phyloP scores from a whole-genome alignment of 1,140 invertebrate species.

The Drosophila ambigua region DNA sequence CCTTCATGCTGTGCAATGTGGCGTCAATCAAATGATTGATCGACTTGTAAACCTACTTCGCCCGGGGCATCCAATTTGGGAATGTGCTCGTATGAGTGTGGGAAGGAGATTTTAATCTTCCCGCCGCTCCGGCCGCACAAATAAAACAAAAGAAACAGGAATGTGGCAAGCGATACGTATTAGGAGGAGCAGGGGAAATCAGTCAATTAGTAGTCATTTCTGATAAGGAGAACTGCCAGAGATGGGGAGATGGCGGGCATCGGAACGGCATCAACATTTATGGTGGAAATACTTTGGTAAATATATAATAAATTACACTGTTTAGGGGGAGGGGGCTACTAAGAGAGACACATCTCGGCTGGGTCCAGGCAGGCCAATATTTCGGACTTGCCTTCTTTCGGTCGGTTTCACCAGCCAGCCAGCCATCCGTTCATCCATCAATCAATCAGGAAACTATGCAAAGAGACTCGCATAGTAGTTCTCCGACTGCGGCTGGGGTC shows the following conservation, averaged over 20 bases:
- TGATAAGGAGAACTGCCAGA: slow-evolving; percentile 40
- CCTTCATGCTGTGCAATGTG: slow-evolving; percentile 52
- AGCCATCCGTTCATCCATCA: slow-evolving; percentile 43
- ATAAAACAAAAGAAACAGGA: slow-evolving; percentile 72
- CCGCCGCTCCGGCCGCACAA: slow-evolving; percentile 51
- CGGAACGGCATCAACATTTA: slow-evolving; percentile 56
- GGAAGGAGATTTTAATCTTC: slow-evolving; percentile 67
- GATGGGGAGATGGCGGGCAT: slow-evolving; percentile 6
- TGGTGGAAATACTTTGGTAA: slow-evolving; percentile 65
- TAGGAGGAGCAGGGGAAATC: slow-evolving; percentile 37
- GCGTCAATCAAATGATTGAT: slow-evolving; percentile 81
- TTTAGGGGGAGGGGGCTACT: slow-evolving; percentile 16
- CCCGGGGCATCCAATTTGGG: slow-evolving; percentile 35
- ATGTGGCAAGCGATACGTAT: slow-evolving; percentile 31
- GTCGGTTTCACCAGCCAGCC: background rate
- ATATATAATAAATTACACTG: slow-evolving; percentile 73
- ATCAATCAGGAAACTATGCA: slow-evolving; percentile 66
- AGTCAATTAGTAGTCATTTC: slow-evolving; percentile 77
- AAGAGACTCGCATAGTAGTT: slow-evolving; percentile 61
- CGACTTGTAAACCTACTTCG: slow-evolving; percentile 38
- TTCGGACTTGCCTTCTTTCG: slow-evolving; percentile 34
- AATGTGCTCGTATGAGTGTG: background rate
- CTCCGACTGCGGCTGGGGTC: slow-evolving; percentile 7
- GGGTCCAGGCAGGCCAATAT: slow-evolving; percentile 36
- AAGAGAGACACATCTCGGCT: slow-evolving; percentile 13